Conservation (phyloP, 2,888 invertebrate genomes). For the Pilophorus perplexus region DNA sequence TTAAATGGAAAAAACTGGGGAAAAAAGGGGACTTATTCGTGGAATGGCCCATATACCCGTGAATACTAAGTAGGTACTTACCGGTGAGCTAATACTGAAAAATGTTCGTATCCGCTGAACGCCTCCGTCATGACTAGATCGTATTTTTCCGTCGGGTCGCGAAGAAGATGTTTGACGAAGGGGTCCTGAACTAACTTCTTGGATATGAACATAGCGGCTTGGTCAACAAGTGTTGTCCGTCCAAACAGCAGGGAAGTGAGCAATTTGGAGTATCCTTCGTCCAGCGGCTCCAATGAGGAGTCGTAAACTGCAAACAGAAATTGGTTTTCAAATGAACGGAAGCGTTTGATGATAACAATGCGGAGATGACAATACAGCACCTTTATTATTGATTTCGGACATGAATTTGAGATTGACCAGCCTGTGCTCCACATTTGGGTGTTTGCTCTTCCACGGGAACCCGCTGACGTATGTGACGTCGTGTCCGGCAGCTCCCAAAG, state of each 20-base stretch:
- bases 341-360: too few species aligned
- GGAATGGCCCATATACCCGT: too few species aligned
- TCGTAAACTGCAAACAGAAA: constrained; percentile 1
- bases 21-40: too few species aligned
- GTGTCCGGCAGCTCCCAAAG: constrained; percentile 48
- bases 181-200: background rate
- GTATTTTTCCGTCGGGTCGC: constrained; percentile 20
- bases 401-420: background rate
- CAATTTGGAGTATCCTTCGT: too few species aligned
- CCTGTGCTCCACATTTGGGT: constrained; percentile 4
- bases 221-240: background rate
- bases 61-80: too few species aligned
- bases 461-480: constrained; percentile 42
- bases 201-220: constrained; percentile 17
- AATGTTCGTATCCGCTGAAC: constrained; percentile 19
- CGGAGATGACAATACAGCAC: too few species aligned
- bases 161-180: constrained; percentile 1
- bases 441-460: background rate
- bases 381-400: background rate
- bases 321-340: too few species aligned
- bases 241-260: background rate
- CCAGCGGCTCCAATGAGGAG: background rate
- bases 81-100: constrained; percentile 6
- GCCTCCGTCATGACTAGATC: constrained; percentile 31
- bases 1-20: too few species aligned